A percentile compares a stretch with the other conserved stretches of the same genome.
phyloP scores from a whole-genome alignment of 2,113 vertebrate species.

The Phrynocephalus versicolor region DNA sequence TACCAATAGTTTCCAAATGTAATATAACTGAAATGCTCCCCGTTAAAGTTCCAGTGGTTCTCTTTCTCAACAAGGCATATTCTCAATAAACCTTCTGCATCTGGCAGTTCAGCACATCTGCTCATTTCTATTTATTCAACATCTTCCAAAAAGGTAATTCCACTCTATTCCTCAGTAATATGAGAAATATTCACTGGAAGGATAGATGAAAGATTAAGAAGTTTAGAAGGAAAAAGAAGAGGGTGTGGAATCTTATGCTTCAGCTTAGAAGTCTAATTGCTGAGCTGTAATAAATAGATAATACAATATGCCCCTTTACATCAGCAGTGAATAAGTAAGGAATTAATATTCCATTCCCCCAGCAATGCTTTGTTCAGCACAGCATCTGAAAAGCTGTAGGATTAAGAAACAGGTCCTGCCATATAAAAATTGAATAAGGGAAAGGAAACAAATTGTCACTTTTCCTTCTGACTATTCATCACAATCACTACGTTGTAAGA shows the following conservation, averaged over 20 bases:
- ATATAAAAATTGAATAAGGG: background rate
- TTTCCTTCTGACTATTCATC: slow-evolving; percentile 7
- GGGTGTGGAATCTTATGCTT: background rate
- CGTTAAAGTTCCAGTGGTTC: background rate
- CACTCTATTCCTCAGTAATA: background rate
- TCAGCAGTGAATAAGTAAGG: background rate
- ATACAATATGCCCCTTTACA: background rate
- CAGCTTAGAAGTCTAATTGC: background rate
- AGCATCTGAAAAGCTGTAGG: background rate
- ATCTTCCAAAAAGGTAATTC: background rate
- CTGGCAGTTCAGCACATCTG: background rate
- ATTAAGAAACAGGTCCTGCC: background rate
- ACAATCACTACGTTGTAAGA: slow-evolving; percentile 12
- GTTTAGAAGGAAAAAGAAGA: background rate
- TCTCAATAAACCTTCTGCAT: background rate
- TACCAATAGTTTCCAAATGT: background rate
- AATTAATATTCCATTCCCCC: background rate
- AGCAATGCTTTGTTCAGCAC: background rate
- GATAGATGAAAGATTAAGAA: background rate
- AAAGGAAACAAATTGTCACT: slow-evolving; percentile 5
- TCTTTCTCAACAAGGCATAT: background rate
- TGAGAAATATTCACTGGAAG: background rate
- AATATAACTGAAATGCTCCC: background rate
- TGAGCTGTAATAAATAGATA: background rate
- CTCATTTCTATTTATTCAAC: background rate